Conservation (phyloP, 2,797 vertebrate genomes). For the Melanotaenia boesemani region DNA sequence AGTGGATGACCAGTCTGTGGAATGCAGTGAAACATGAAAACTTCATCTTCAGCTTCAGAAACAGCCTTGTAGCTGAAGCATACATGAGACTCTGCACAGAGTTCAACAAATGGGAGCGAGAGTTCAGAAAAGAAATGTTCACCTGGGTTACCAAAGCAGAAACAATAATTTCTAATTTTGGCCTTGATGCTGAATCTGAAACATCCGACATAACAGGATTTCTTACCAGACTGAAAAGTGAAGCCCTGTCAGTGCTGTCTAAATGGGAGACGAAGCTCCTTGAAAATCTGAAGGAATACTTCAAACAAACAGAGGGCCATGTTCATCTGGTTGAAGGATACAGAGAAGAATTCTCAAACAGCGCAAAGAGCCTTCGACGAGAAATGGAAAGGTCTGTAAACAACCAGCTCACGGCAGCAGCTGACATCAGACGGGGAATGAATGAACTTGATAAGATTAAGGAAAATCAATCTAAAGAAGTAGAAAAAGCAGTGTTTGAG, state of each 20-base stretch:
- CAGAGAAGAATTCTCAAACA: constrained; percentile 70
- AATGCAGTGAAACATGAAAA: constrained; percentile 77
- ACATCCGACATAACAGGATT: too few relatives aligned
- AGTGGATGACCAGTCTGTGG: constrained; percentile 82
- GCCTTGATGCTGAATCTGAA: too few relatives aligned
- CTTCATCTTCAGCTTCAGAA: constrained; percentile 83
- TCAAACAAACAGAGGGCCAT: too few relatives aligned
- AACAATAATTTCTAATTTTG: too few relatives aligned
- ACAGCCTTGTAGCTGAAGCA: constrained; percentile 77
- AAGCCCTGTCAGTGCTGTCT: too few relatives aligned
- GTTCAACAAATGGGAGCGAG: too few relatives aligned
- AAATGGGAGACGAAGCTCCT: too few relatives aligned
- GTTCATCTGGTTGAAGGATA: constrained; percentile 73
- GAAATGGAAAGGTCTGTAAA: constrained; percentile 58
- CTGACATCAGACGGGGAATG: constrained; percentile 11
- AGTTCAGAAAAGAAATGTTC: too few relatives aligned
- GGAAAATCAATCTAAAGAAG: constrained; percentile 42
- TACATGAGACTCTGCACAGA: too few relatives aligned
- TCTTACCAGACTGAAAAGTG: too few relatives aligned
- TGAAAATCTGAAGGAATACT: too few relatives aligned
- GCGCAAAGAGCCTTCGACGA: constrained; percentile 50
- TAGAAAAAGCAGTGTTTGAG: constrained; percentile 49
- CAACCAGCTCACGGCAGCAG: constrained; percentile 42
- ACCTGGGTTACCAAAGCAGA: too few relatives aligned
- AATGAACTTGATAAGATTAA: constrained; percentile 59